phyloP scores from a whole-genome alignment of 2,888 invertebrate species.

The Pachycephus smyrnensis region DNA sequence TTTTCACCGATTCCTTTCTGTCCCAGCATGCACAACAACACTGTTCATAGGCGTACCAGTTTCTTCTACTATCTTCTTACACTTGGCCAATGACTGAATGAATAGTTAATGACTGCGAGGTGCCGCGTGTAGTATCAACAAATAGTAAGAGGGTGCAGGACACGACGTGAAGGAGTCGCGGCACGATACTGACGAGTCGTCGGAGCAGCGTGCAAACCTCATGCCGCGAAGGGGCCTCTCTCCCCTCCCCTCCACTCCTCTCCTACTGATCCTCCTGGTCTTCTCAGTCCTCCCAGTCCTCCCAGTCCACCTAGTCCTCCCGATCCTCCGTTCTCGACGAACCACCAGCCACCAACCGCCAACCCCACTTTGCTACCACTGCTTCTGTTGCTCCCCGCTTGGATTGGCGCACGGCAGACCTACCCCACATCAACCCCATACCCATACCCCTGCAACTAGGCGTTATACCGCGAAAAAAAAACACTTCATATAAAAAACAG shows the following conservation, averaged over 20 bases:
- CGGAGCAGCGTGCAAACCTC: slow-evolving; percentile 60
- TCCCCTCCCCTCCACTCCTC: slow-evolving; percentile 4
- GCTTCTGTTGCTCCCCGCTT: neutral
- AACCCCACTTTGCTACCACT: neutral
- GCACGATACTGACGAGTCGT: slow-evolving; percentile 62
- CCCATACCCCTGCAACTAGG: neutral
- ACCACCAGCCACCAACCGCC: neutral
- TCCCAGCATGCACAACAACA: neutral
- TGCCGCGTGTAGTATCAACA: neutral
- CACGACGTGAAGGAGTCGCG: slow-evolving; percentile 60
- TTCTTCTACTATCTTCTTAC: neutral
- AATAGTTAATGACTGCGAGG: neutral
- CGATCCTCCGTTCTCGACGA: slow-evolving; percentile 33
- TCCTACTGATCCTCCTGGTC: neutral
- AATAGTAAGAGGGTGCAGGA: slow-evolving; percentile 30
- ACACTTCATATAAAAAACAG: neutral
- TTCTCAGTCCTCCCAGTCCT: neutral
- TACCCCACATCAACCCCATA: neutral
- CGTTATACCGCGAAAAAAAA: neutral
- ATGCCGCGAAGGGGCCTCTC: slow-evolving; percentile 47
- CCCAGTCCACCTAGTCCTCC: slow-evolving; percentile 16
- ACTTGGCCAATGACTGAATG: neutral
- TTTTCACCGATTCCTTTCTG: neutral
- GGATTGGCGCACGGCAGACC: neutral
- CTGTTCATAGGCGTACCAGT: neutral